Evolutionary conservation across 2,113 vertebrate genomes (phyloP), one percentile per base, ranked within the genome.

Genomic region (Festucalex cinctus): DNA sequence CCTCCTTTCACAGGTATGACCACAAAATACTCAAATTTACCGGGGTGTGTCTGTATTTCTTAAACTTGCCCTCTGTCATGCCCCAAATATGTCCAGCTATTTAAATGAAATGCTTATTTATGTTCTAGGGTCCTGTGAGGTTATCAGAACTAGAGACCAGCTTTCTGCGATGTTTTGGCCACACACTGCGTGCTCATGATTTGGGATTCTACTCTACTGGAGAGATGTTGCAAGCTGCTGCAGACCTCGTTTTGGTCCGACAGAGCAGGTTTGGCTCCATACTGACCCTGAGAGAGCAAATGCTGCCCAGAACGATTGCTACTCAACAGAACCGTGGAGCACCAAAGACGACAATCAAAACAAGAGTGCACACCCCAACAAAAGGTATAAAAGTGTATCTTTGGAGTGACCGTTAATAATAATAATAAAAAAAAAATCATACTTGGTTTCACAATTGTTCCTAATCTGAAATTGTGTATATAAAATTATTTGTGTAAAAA

Each of bases 171-270:
- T 90, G 60, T 51, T 99, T 95, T 39, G 94, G 95, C 58, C 83
- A 84, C 4, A 82, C 72, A 0, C 93, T 99, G 76, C 83, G 83
- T 16, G 90, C 92, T 36, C 65, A 68, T 0, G 89, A 82, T 13
- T 95, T 93, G 0, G 95, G 96, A 49, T 99, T 97, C 77, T 88
- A 87, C 66, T 96, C 95, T 10, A 67, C 90, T n/a, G 78, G 66
- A 24, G 95, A 98, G 80, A 92, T 95, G 78, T 78, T 98, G 49
- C 78, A 62, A 19, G 91, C 92, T 0, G 66, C 90, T 6, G 76
- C 85, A 0, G 94, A 97, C 78, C 51, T 93, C 36, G 49, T 99
- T 53, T 9, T 26, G 0, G 57, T 98, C 57, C 77, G 90, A 37
- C 93, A 94, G 71, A 86, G 91, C 77, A 89, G 88, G 71, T 77